These are phyloP conservation scores for Pteropus alecto DNA, from an alignment of 2,113 vertebrate genomes.

Conservation along the genomic window DNA sequence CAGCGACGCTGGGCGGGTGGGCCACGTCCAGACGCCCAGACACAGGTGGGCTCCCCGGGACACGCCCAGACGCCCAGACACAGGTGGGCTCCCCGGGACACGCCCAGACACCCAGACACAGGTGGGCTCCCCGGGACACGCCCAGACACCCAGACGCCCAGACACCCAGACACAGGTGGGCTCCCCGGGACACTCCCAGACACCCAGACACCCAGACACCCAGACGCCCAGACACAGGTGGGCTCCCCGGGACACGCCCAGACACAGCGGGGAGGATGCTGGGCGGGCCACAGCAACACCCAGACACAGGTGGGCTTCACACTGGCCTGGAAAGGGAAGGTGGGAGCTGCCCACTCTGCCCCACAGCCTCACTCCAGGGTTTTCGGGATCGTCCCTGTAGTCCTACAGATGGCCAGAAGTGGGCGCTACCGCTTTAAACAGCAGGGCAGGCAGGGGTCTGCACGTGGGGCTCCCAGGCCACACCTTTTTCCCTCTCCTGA, in stretches of 20 bases:
- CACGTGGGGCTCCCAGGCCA: accelerated
- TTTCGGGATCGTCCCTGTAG: not conserved
- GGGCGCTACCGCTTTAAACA: accelerated
- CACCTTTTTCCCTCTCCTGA: not conserved
- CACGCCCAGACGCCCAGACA: too few species aligned
- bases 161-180: too few species aligned
- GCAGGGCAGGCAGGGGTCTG: not conserved
- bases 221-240: too few species aligned
- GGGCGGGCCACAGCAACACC: too few species aligned
- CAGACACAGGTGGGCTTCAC: too few species aligned
- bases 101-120: not conserved
- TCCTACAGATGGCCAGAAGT: not conserved
- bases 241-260: too few species aligned
- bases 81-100: not conserved
- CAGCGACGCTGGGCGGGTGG: not conserved
- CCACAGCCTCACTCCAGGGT: accelerated
- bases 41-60: not conserved
- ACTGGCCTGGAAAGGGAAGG: not conserved
- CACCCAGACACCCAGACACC: too few species aligned
- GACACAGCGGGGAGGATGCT: too few species aligned
- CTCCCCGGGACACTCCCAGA: too few species aligned
- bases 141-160: too few species aligned
- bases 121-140: not conserved
- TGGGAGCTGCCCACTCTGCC: accelerated
- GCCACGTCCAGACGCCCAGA: not conserved